Conservation (phyloP, 1,140 invertebrate species). For the Coptotermes formosanus region DNA sequence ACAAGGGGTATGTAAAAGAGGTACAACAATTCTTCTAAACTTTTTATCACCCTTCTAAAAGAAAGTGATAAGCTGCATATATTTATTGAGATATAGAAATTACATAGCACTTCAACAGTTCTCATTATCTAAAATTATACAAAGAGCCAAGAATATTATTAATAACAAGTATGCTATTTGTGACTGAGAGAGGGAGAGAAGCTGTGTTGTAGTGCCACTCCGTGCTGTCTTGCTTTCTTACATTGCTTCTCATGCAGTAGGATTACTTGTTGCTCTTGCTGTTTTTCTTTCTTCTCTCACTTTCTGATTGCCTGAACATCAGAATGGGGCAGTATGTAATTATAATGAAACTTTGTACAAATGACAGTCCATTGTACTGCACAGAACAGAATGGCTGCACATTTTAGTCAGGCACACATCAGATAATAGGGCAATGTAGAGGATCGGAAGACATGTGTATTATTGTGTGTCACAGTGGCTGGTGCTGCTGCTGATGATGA, state of each 20-base stretch:
- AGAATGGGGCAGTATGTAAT: not conserved
- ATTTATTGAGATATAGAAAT: too few species aligned
- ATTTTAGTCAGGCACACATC: not conserved
- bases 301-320: not conserved
- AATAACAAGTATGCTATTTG: not conserved
- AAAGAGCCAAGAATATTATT: conserved; percentile 1
- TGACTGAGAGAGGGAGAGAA: not conserved
- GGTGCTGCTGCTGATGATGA: not conserved
- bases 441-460: not conserved
- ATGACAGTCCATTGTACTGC: not conserved
- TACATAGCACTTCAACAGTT: too few species aligned
- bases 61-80: too few species aligned
- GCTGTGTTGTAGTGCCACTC: not conserved
- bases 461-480: conserved; percentile 10
- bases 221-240: not conserved
- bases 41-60: too few species aligned
- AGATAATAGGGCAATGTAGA: not conserved
- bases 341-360: too few species aligned
- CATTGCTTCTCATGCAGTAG: not conserved
- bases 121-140: not conserved
- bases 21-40: too few species aligned
- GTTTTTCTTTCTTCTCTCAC: not conserved
- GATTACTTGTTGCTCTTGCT: not conserved
- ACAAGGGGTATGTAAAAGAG: too few species aligned
- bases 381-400: not conserved